Base-by-base conservation (phyloP, 2,888 invertebrate genomes). In the Penaeus monodon region DNA sequence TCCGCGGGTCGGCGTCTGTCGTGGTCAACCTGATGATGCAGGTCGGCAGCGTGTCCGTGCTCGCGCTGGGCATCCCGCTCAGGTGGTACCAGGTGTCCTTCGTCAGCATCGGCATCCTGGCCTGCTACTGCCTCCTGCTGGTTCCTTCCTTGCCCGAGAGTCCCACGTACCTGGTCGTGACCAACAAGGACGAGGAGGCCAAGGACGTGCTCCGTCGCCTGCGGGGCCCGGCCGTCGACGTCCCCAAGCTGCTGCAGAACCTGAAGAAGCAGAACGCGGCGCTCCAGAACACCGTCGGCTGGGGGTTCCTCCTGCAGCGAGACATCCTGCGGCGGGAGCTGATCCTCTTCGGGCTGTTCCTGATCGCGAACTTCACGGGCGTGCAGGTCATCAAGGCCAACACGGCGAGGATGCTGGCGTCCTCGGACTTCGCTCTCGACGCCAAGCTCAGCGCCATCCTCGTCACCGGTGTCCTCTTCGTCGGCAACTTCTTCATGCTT, bases 331-430 rank as follows among this genome's bases (percentile, higher is more conserved):
- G 22, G n/a, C 38, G n/a, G 24, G 17, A 49, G 44, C 27, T 77
- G 20, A 24, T 77, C n/a, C 38, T 77, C n/a, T 77, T 77, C 44
- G 49, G 17, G 6, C 49, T 77, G 1, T 77, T 77, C 49, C 49
- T 44, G 17, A 20, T 77, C 20, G 20, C 44, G 22, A 77, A 77
- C n/a, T 77, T 77, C n/a, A 77, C 44, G 38, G 77, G 77, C 33
- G 77, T 77, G 38, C 77, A 77, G 27, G 77, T 77, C 49, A 38
- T 77, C 44, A 77, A 77, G 49, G n/a, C 77, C 20, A 77, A 77
- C 77, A 77, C 77, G 44, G 49, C 44, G 20, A 29, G 77, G 20
- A 77, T 77, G 38, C 44, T 77, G n/a, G 49, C 38, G 44, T 44
- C 77, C 6, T 77, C 77, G 20, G 49, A 10, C 12, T 22, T 77